Conservation (phyloP, 1,140 invertebrate species). For the Tetragnatha versicolor region DNA sequence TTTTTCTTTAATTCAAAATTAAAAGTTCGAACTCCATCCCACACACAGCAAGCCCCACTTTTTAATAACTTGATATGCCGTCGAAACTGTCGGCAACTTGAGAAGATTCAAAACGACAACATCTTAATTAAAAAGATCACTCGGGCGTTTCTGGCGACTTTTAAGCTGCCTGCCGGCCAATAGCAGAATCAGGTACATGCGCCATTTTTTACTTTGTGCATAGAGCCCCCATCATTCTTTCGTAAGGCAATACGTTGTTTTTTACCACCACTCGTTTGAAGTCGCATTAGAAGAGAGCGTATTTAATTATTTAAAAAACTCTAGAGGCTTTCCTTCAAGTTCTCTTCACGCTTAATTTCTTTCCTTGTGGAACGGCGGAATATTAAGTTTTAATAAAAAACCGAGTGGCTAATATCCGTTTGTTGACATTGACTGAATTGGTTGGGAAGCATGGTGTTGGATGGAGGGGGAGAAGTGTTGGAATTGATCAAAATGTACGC, state of each 20-base stretch:
- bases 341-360: constrained; percentile 48
- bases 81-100: constrained; percentile 44
- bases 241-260: constrained; percentile 18
- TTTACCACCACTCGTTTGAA: constrained; percentile 30
- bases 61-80: constrained; percentile 40
- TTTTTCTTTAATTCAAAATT: too few species aligned
- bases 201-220: constrained; percentile 1
- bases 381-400: constrained; percentile 17
- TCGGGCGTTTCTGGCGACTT: constrained; percentile 1
- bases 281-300: constrained; percentile 31
- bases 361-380: not conserved
- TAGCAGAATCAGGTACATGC: not conserved
- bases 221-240: constrained; percentile 33
- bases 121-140: constrained; percentile 51
- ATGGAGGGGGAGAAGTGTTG: too few species aligned
- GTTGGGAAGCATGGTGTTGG: too few species aligned
- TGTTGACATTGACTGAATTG: constrained; percentile 52
- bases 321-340: not conserved
- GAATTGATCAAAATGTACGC: too few species aligned
- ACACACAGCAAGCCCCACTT: constrained; percentile 14
- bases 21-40: too few species aligned
- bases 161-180: constrained; percentile 10
- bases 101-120: constrained; percentile 39
- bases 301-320: constrained; percentile 53
- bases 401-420: not conserved